Conservation (phyloP, 2,888 invertebrate species). For the Platycheirus rosarum region DNA sequence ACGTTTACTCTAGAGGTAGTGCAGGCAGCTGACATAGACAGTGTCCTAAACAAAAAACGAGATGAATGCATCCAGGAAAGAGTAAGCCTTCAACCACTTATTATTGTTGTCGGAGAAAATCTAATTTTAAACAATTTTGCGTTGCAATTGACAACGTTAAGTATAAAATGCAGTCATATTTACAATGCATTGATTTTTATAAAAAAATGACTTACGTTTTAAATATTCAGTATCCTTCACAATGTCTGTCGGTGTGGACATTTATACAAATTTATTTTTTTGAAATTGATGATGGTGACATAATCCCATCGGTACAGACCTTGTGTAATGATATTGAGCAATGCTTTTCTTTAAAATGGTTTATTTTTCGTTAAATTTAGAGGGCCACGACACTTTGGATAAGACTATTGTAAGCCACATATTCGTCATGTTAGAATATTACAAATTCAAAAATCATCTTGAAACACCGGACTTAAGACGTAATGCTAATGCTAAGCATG, state of each 20-base stretch:
- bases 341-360: not conserved
- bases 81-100: constrained; percentile 6
- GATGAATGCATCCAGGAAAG: constrained; percentile 2
- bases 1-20: not conserved
- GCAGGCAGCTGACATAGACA: constrained; percentile 2
- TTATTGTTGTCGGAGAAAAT: constrained; percentile 3
- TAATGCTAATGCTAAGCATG: no score
- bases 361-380: constrained; percentile 1
- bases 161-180: constrained; percentile 16
- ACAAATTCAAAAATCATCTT: constrained; percentile 6
- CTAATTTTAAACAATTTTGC: not conserved
- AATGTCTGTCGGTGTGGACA: constrained; percentile 5
- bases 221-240: not conserved
- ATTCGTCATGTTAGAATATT: not conserved
- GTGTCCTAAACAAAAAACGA: not conserved
- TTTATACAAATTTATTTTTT: constrained; percentile 16
- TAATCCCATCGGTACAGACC: not conserved
- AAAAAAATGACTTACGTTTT: not conserved
- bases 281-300: constrained; percentile 9
- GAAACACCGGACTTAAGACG: not conserved
- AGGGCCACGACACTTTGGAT: constrained; percentile 8
- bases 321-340: not conserved
- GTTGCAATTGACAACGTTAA: constrained; percentile 11
- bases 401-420: not conserved
- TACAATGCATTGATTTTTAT: not conserved